These are phyloP conservation scores for Numida meleagris DNA, from an alignment of 2,113 vertebrate species.

Conservation along the genomic window DNA sequence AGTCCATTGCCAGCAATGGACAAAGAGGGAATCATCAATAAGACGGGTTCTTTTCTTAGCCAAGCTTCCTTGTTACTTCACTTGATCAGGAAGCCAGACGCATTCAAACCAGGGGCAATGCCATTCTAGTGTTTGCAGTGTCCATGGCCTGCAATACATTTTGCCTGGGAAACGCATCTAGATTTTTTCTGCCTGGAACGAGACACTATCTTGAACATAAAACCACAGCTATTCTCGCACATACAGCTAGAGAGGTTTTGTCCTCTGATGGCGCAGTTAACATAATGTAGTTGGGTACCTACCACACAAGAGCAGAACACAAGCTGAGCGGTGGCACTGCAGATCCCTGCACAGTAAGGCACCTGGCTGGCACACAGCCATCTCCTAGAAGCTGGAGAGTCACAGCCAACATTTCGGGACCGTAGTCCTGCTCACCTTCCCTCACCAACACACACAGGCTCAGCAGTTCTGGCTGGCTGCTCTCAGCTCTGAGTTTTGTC, in stretches of 20 bases:
- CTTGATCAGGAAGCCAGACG: neutral
- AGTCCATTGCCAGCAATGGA: slow-evolving; percentile 83
- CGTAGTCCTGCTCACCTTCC: neutral
- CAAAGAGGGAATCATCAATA: slow-evolving; percentile 53
- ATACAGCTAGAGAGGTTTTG: neutral
- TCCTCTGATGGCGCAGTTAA: neutral
- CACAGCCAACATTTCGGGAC: neutral
- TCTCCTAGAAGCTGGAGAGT: neutral
- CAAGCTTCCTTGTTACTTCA: slow-evolving; percentile 34
- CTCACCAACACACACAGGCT: neutral
- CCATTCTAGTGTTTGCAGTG: neutral
- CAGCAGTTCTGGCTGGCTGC: neutral
- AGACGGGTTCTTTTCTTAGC: slow-evolving; percentile 24
- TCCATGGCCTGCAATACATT: neutral
- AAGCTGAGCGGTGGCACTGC: neutral
- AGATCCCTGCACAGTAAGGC: slow-evolving; percentile 3
- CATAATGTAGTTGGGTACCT: neutral
- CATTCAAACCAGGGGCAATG: neutral
- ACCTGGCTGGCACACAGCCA: neutral
- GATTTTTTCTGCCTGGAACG: neutral
- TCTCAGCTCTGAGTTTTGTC: slow-evolving; percentile 41
- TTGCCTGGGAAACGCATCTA: neutral
- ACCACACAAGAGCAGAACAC: neutral
- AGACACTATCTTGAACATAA: neutral
- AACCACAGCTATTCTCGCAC: neutral